A percentile compares a stretch with the other conserved stretches of the same genome.
These are phyloP conservation scores for Ectemnius cavifrons DNA, from an alignment of 2,888 invertebrate genomes.

Conservation along the genomic window DNA sequence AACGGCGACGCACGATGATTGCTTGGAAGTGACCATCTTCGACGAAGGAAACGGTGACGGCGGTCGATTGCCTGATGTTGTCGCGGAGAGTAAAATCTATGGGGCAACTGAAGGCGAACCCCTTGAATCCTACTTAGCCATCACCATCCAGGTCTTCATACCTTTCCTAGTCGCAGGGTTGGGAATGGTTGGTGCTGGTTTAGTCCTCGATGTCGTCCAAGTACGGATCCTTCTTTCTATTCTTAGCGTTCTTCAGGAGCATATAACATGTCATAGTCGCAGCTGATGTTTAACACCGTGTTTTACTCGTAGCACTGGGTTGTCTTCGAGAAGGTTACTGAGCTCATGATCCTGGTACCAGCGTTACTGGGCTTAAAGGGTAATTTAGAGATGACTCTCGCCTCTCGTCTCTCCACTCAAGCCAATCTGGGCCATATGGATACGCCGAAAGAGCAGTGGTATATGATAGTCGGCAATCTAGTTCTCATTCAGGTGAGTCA, in stretches of 20 bases:
- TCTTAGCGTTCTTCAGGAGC: too few species aligned
- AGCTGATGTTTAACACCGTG: neutral
- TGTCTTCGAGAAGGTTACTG: constrained; percentile 84
- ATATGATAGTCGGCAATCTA: constrained; percentile 86
- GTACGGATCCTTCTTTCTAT: constrained; percentile 72
- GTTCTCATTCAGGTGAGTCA: constrained; percentile 84
- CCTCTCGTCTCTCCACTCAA: constrained; percentile 96
- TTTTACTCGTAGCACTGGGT: constrained; percentile 83
- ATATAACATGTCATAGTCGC: neutral
- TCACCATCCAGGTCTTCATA: constrained; percentile 84
- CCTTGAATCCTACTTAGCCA: constrained; percentile 81
- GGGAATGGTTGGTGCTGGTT: constrained; percentile 89
- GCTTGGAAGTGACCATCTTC: constrained; percentile 69
- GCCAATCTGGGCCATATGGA: constrained; percentile 90
- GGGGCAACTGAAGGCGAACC: constrained; percentile 71
- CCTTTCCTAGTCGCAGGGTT: constrained; percentile 88
- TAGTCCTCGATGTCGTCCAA: constrained; percentile 86
- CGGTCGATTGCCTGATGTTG: constrained; percentile 80
- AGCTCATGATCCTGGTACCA: constrained; percentile 88
- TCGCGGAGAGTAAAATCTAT: constrained; percentile 79
- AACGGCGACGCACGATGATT: constrained; percentile 54
- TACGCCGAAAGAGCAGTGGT: constrained; percentile 82
- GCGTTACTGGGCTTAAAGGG: constrained; percentile 91
- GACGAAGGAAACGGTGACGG: constrained; percentile 74
- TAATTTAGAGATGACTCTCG: constrained; percentile 97